Evolutionary conservation across 2,797 vertebrate genomes (phyloP).

Genomic region (Dipus sagitta): DNA sequence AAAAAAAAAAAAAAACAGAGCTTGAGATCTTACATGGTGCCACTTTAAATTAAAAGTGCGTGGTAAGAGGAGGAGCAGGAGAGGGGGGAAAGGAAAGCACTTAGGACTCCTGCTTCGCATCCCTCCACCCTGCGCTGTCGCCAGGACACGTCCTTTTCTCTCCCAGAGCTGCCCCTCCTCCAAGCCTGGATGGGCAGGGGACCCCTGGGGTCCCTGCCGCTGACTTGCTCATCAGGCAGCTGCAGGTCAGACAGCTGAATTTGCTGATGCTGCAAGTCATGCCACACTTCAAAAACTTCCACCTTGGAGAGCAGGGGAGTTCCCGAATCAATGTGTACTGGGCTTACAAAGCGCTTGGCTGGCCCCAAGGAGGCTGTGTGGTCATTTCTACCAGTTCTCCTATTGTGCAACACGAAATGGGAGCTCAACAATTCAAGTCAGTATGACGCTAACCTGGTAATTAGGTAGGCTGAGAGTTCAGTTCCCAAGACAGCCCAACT

Average conservation of each 20-base stretch:
- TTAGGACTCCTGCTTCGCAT: neutral
- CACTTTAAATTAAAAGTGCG: neutral
- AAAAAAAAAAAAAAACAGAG: neutral
- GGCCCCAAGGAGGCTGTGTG: neutral
- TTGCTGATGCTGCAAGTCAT: neutral
- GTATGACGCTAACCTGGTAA: neutral
- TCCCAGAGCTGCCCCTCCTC: neutral
- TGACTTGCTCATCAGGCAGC: neutral
- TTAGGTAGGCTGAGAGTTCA: neutral
- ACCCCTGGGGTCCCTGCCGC: too few relatives aligned
- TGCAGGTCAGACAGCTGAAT: neutral
- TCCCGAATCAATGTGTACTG: neutral
- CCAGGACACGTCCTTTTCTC: neutral
- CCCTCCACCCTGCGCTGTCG: too few relatives aligned
- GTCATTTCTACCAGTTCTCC: neutral
- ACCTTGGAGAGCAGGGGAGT: neutral
- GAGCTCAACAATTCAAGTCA: neutral
- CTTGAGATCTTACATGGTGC: neutral
- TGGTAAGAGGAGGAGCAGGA: neutral
- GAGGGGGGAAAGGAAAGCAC: neutral
- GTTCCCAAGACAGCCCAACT: neutral
- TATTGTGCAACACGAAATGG: neutral
- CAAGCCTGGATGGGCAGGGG: too few relatives aligned
- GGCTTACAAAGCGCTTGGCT: neutral
- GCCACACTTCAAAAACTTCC: neutral